phyloP scores from a whole-genome alignment of 2,888 invertebrate genomes.

The Pemphredon lugubris region DNA sequence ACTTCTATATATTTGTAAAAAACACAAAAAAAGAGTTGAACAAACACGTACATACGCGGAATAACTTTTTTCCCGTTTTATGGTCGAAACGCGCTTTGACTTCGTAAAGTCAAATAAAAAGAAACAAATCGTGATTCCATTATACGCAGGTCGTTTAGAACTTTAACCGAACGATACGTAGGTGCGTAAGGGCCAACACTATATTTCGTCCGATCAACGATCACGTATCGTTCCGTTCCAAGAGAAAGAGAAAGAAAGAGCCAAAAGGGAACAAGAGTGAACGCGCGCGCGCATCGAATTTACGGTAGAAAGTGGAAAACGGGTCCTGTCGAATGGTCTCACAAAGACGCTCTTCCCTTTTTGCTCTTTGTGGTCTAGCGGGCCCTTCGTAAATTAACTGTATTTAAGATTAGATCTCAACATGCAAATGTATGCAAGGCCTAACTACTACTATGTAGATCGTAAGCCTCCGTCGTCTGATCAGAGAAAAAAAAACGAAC shows the following conservation, averaged over 20 bases:
- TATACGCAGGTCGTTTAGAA: conserved; percentile 62
- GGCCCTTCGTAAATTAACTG: conserved; percentile 65
- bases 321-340: conserved; percentile 41
- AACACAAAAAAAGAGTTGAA: too few relatives aligned
- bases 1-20: conserved; percentile 60
- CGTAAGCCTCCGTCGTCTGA: conserved; percentile 65
- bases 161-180: conserved; percentile 55
- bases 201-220: conserved; percentile 62
- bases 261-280: conserved; percentile 59
- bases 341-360: conserved; percentile 55
- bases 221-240: conserved; percentile 58
- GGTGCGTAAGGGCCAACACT: conserved; percentile 53
- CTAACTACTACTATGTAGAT: conserved; percentile 71
- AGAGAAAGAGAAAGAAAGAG: conserved; percentile 42
- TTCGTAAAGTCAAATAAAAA: conserved; percentile 55
- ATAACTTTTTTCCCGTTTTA: conserved; percentile 68
- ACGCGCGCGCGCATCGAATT: conserved; percentile 23
- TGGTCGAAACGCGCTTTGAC: conserved; percentile 61
- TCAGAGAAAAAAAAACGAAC: conserved; percentile 49
- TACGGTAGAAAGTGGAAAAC: conserved; percentile 31
- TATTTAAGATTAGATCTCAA: conserved; percentile 74
- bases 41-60: conserved; percentile 49
- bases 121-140: conserved; percentile 56
- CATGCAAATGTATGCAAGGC: conserved; percentile 74
- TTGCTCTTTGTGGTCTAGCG: conserved; percentile 62